Conservation (phyloP, 2,113 vertebrate species). For the Axis porcinus region DNA sequence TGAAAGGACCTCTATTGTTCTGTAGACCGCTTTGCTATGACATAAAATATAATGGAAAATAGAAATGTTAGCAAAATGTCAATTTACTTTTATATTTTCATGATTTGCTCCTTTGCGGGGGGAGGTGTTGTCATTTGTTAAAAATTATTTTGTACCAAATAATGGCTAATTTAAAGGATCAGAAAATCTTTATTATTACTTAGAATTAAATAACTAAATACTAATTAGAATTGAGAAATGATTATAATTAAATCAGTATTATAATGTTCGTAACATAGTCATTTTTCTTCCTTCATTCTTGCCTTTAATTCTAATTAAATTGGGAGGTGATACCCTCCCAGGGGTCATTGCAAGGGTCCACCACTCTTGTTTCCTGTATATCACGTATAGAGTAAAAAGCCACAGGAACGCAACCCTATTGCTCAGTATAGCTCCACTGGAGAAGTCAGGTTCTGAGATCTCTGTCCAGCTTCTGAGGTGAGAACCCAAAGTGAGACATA, state of each 20-base stretch:
- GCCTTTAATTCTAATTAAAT: not conserved
- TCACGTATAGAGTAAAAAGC: not conserved
- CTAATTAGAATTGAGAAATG: not conserved
- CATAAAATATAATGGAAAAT: conserved; percentile 29
- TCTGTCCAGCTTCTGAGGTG: not conserved
- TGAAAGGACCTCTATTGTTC: conserved; percentile 41
- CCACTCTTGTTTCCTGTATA: not conserved
- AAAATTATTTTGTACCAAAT: not conserved
- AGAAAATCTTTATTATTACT: not conserved
- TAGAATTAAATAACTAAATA: not conserved
- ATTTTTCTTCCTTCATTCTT: not conserved
- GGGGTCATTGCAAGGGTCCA: not conserved
- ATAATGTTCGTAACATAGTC: not conserved
- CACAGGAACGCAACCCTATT: not conserved
- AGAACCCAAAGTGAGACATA: not conserved
- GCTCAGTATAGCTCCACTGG: not conserved
- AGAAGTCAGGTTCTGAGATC: not conserved
- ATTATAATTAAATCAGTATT: not conserved
- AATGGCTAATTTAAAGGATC: not conserved
- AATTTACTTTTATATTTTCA: not conserved
- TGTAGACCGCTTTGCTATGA: not conserved
- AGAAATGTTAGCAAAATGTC: conserved; percentile 31
- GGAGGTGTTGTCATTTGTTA: not conserved
- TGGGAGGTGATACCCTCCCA: not conserved
- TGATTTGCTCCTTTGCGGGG: not conserved